A percentile compares a stretch with the other conserved stretches of the same genome.
Evolutionary conservation across 2,113 vertebrate species (phyloP).

Genomic region (Garra rufa): DNA sequence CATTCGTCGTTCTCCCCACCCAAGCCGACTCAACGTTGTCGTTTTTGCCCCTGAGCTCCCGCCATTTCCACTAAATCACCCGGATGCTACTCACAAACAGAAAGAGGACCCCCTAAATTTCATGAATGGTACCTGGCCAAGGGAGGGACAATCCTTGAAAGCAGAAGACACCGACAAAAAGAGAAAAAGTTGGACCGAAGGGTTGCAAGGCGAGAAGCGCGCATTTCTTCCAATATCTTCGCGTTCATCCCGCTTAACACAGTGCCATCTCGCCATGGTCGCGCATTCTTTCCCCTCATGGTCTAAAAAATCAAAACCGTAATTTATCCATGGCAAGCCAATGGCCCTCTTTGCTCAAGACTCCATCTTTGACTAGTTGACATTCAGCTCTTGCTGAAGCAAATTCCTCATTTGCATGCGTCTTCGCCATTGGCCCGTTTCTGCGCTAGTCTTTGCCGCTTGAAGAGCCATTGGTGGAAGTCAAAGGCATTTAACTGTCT

Average conservation of each 20-base stretch:
- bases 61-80: slow-evolving; percentile 73
- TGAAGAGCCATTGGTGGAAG: slow-evolving; percentile 75
- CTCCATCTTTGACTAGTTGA: slow-evolving; percentile 98
- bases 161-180: slow-evolving; percentile 61
- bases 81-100: slow-evolving; percentile 73
- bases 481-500: slow-evolving; percentile 80
- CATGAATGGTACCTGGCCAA: slow-evolving; percentile 77
- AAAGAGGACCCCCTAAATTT: slow-evolving; percentile 59
- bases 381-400: slow-evolving; percentile 91
- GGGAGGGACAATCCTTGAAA: slow-evolving; percentile 73
- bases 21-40: slow-evolving; percentile 48
- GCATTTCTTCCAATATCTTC: slow-evolving; percentile 47
- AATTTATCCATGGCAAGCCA: slow-evolving; percentile 79
- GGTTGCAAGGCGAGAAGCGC: slow-evolving; percentile 54
- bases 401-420: slow-evolving; percentile 87
- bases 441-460: slow-evolving; percentile 79
- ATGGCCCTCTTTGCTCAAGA: slow-evolving; percentile 84
- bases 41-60: slow-evolving; percentile 68
- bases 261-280: slow-evolving; percentile 43
- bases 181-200: slow-evolving; percentile 63
- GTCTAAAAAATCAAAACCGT: slow-evolving; percentile 58
- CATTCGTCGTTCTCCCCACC: slow-evolving; percentile 44
- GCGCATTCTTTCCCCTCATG: slow-evolving; percentile 47
- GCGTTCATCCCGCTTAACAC: slow-evolving; percentile 44
- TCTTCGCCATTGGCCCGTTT: slow-evolving; percentile 77